Base-by-base conservation (phyloP, 2,797 vertebrate species). In the Coluber constrictor region DNA sequence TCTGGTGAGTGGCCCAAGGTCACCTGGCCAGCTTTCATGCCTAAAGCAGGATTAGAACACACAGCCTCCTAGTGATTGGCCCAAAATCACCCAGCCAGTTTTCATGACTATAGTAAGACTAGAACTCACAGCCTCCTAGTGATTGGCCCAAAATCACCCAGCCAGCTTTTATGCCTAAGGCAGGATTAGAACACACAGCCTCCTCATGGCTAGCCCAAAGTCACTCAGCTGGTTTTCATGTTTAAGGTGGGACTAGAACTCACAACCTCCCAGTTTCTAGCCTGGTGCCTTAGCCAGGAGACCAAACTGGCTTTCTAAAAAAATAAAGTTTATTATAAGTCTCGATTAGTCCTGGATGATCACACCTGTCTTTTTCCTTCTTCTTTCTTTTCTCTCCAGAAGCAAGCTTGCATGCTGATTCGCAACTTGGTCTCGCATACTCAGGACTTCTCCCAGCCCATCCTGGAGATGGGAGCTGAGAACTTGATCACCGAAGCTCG, bases 381-480 rank as follows among this genome's bases (percentile, higher is more conserved):
- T 51, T 1, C 4, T 51, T 1, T 56, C 37, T 60, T 60, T 51
- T 90, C 51, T 66, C 51, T 59, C 60, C 97, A 99, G 99, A 99
- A 98, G 96, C 99, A 99, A 96, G 98, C 98, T 0, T 99, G 99
- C 94, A 99, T 99, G 98, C 95, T 99, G 95, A 97, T 99, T 96
- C 98, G 99, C 86, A 99, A 99, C 97, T 97, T 99, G 94, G 99
- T 99, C 37, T 95, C 98, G 9, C 98, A 98, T 20, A 98, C 97
- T 92, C 96, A 87, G 0, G 98, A 96, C 92, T 98, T 98, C 66
- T 98, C 96, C 37, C 98, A 98, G 96, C 96, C 97, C 51, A 98
- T 99, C 94, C 95, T 99, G 96, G 99, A 99, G 27, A 98, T 99
- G 98, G 99, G 99, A 25, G 99, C 98, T 0, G 99, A 99, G 96